Evolutionary conservation across 2,888 invertebrate genomes (phyloP), one percentile per base, ranked within the genome.

Genomic region (Nymphalis polychloros): DNA sequence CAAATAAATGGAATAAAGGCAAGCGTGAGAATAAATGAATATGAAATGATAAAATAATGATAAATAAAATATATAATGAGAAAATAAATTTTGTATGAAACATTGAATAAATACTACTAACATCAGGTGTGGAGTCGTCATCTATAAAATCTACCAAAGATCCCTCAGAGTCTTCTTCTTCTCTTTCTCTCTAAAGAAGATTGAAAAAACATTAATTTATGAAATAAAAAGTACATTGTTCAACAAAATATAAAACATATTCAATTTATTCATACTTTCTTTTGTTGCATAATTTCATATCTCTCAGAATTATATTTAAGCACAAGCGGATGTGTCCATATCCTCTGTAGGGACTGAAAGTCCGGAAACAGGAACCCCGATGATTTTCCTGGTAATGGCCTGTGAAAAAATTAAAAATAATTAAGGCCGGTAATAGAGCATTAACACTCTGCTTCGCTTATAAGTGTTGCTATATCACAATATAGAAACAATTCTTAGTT

Each of bases 241-340:
- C 23, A 27, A 46, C 46, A 20, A 23, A 41, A 0, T 20, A 46
- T 16, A n/a, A 31, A 49, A 52, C 53, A 17, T 27, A 27, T 17
- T 20, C 8, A 49, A 23, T 53, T 3, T 41, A 46, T 61, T 41
- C 59, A 55, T 50, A 93, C 93, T 89, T 92, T 94, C 79, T 94
- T 94, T 76, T 91, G 91, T 76, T 91, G 92, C 89, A 89, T 87
- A 59, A 90, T 88, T 79, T 92, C 93, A 76, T 90, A 93, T 83
- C 93, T 87, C 76, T 94, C 94, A 5, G 94, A 94, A 75, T 95
- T 95, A 72, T 95, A 93, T 71, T 94, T 94, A 76, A 97, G 90
- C 10, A 96, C 95, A 74, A 96, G 92, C 0, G 97, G 97, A 88
- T 97, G 97, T 16, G 97, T 97, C 95, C 97, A 97, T 83, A 97